These are phyloP conservation scores for Hirtodrosophila cameraria DNA, from an alignment of 2,888 invertebrate genomes.

Conservation along the genomic window DNA sequence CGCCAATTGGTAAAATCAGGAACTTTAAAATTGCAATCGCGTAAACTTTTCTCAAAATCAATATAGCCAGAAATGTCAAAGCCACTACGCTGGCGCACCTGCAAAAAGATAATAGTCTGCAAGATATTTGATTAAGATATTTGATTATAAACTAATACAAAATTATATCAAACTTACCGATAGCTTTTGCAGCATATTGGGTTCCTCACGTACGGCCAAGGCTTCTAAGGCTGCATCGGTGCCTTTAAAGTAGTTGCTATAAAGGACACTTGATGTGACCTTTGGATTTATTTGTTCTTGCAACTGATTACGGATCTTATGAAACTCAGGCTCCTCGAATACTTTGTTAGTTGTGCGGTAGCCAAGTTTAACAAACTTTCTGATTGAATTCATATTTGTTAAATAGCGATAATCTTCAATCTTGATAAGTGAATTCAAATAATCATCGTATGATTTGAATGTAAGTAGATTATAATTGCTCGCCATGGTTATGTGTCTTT, in stretches of 20 bases:
- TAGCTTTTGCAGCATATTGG: conserved; percentile 18
- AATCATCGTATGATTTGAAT: conserved; percentile 8
- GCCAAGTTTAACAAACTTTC: conserved; percentile 19
- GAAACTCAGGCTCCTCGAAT: conserved; percentile 25
- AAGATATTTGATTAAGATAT: too few species aligned
- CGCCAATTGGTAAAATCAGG: too few species aligned
- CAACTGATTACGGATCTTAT: background rate
- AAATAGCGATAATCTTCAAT: conserved; percentile 26
- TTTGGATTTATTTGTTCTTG: conserved; percentile 4
- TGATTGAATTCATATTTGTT: background rate
- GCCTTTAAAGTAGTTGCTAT: conserved; percentile 1
- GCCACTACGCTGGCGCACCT: conserved; percentile 35
- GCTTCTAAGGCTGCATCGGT: conserved; percentile 22
- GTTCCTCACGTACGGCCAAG: conserved; percentile 15
- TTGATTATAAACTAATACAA: too few species aligned
- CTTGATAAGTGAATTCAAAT: conserved; percentile 23
- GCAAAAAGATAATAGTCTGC: conserved; percentile 48
- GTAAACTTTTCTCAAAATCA: conserved; percentile 37
- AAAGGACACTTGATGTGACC: background rate
- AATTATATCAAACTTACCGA: conserved; percentile 7
- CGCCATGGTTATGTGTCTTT: background rate
- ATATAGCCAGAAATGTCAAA: conserved; percentile 52
- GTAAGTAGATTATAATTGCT: conserved; percentile 3
- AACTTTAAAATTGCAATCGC: conserved; percentile 10
- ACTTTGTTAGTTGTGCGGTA: conserved; percentile 24